These are phyloP conservation scores for Drosophila melanosoma DNA, from an alignment of 2,888 invertebrate genomes.

Conservation along the genomic window DNA sequence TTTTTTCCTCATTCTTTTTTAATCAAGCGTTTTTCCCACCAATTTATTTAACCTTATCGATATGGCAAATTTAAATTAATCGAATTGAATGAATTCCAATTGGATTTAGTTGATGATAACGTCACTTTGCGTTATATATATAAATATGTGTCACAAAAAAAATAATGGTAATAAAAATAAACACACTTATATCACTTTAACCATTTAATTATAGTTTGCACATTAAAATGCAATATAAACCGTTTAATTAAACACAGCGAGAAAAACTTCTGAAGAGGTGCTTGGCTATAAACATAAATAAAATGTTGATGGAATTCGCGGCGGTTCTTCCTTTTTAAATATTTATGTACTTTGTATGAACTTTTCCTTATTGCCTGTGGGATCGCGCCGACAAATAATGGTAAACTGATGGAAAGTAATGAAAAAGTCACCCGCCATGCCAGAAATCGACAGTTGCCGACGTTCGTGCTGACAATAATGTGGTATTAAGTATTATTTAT, in stretches of 20 bases:
- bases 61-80: not conserved
- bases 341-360: not conserved
- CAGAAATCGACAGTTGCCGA: slow-evolving; percentile 52
- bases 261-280: not conserved
- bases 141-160: not conserved
- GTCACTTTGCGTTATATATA: not conserved
- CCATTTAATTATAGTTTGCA: not conserved
- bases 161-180: not conserved
- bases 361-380: slow-evolving; percentile 7
- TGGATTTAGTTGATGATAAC: not conserved
- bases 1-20: not conserved
- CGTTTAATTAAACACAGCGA: slow-evolving; percentile 5
- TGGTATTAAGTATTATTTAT: slow-evolving; percentile 77
- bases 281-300: slow-evolving; percentile 2
- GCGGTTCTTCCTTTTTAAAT: not conserved
- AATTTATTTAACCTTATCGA: slow-evolving; percentile 6
- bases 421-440: slow-evolving; percentile 18
- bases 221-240: not conserved
- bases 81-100: not conserved
- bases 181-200: not conserved
- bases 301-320: not conserved
- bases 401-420: slow-evolving; percentile 39
- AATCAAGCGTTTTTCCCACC: not conserved
- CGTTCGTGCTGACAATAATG: slow-evolving; percentile 72
- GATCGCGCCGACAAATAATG: slow-evolving; percentile 32